phyloP scores from a whole-genome alignment of 2,113 vertebrate genomes.

The Centrocercus urophasianus region DNA sequence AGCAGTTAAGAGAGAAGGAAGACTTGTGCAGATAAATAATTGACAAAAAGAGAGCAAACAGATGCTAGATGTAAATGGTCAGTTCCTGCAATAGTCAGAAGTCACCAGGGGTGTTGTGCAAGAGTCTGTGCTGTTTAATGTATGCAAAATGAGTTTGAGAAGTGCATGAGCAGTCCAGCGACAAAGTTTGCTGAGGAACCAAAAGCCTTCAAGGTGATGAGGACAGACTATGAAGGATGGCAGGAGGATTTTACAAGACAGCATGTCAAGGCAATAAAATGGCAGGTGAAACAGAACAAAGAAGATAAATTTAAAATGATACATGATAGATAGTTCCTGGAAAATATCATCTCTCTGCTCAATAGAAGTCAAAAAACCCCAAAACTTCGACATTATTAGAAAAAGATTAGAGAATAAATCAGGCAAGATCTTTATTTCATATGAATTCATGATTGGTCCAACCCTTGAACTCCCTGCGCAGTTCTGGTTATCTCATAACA shows the following conservation, averaged over 20 bases:
- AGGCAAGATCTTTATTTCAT: not conserved
- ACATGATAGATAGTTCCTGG: not conserved
- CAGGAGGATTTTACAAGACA: slow-evolving; percentile 14
- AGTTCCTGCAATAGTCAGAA: not conserved
- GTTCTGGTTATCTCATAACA: not conserved
- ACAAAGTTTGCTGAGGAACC: slow-evolving; percentile 1
- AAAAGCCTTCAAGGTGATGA: not conserved
- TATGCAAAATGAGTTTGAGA: not conserved
- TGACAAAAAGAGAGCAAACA: not conserved
- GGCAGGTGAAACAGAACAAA: not conserved
- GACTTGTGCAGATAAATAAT: not conserved
- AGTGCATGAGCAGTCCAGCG: not conserved
- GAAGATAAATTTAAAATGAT: not conserved
- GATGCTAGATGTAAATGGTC: not conserved
- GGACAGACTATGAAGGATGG: slow-evolving; percentile 5
- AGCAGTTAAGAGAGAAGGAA: not conserved
- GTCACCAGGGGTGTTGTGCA: not conserved
- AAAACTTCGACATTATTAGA: not conserved
- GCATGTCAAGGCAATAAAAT: slow-evolving; percentile 21
- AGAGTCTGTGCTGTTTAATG: not conserved
- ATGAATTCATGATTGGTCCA: not conserved
- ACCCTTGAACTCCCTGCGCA: not conserved
- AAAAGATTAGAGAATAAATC: not conserved
- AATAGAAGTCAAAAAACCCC: not conserved
- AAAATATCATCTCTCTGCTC: not conserved